Evolutionary conservation across 2,888 invertebrate species (phyloP).

Genomic region (Cremastinae sp.): DNA sequence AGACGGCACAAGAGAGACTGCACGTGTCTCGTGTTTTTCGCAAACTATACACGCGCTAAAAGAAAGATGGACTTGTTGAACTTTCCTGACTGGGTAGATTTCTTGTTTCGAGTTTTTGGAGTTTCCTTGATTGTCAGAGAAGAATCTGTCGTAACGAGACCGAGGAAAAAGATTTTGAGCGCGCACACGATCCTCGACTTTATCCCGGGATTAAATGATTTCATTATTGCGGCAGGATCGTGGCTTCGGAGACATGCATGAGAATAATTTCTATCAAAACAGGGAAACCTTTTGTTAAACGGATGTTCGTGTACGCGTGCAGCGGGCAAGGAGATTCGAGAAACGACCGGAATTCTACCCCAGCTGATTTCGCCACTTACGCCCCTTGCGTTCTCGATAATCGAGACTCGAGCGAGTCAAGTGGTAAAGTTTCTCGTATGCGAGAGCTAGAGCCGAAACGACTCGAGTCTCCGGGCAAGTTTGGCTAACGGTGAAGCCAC

Average conservation of each 20-base stretch:
- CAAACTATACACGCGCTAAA: constrained; percentile 12
- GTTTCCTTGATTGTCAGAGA: constrained; percentile 56
- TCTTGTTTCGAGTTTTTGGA: constrained; percentile 23
- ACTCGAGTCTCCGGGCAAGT: constrained; percentile 38
- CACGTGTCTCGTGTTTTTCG: constrained; percentile 40
- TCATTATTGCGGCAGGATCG: too few species aligned
- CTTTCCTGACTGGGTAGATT: constrained; percentile 53
- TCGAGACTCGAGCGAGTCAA: constrained; percentile 13
- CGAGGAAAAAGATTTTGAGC: constrained; percentile 23
- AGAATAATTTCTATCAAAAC: constrained; percentile 3
- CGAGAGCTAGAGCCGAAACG: constrained; percentile 22
- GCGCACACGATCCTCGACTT: constrained; percentile 1
- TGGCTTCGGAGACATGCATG: constrained; percentile 21
- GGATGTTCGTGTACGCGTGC: too few species aligned
- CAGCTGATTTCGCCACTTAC: too few species aligned
- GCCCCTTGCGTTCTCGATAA: too few species aligned
- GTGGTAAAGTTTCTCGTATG: constrained; percentile 45
- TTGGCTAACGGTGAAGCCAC: constrained; percentile 18
- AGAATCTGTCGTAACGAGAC: constrained; percentile 56
- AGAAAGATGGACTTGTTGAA: constrained; percentile 57
- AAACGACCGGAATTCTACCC: background rate
- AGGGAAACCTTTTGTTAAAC: too few species aligned
- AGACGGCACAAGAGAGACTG: constrained; percentile 4
- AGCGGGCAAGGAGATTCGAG: background rate
- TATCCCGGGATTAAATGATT: constrained; percentile 49